phyloP scores from a whole-genome alignment of 2,888 invertebrate species.

The Aphodius granarius region DNA sequence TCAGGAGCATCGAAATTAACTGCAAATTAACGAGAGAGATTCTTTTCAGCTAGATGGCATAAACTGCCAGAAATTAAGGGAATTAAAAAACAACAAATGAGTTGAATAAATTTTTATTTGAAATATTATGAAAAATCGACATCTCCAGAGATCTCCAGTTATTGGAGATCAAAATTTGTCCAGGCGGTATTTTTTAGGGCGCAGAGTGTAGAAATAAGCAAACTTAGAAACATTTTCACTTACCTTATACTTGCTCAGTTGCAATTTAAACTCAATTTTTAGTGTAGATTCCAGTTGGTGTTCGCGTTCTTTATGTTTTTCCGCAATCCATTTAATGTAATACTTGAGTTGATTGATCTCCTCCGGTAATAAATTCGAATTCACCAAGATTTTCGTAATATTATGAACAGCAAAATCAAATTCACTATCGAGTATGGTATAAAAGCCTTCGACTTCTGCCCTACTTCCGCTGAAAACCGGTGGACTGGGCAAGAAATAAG shows the following conservation, averaged over 20 bases:
- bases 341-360: conserved; percentile 12
- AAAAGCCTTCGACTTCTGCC: neutral
- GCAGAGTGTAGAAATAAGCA: too few relatives aligned
- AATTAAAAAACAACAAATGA: too few relatives aligned
- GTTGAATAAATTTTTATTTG: too few relatives aligned
- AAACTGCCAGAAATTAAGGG: too few relatives aligned
- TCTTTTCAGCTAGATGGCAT: too few relatives aligned
- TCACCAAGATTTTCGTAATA: conserved; percentile 16
- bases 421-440: conserved; percentile 8
- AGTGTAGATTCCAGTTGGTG: conserved; percentile 29
- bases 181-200: too few relatives aligned
- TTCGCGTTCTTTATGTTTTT: conserved; percentile 25
- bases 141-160: too few relatives aligned
- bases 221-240: conserved; percentile 18
- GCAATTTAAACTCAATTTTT: conserved; percentile 32
- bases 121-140: too few relatives aligned
- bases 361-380: conserved; percentile 19
- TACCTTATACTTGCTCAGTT: conserved; percentile 37
- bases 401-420: conserved; percentile 12
- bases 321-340: conserved; percentile 23
- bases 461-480: neutral
- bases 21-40: too few relatives aligned
- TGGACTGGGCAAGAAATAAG: conserved; percentile 15
- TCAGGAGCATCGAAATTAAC: too few relatives aligned
- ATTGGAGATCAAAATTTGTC: too few relatives aligned